These are phyloP conservation scores for Ostrea edulis DNA, from an alignment of 1,140 invertebrate genomes.

Conservation along the genomic window DNA sequence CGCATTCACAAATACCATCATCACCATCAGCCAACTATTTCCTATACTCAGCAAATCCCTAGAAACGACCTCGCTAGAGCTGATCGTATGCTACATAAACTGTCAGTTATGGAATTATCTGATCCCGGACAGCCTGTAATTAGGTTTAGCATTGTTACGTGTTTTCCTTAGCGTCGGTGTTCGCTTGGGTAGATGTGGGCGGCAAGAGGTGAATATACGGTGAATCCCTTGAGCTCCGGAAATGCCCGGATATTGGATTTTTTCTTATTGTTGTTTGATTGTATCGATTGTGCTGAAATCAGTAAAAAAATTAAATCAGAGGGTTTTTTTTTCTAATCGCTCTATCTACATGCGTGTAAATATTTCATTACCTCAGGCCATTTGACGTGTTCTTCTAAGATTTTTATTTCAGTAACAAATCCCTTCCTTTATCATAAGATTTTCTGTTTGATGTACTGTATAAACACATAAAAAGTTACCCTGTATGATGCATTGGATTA, in stretches of 20 bases:
- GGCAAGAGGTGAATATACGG: background rate
- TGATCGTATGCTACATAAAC: background rate
- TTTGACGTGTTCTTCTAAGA: background rate
- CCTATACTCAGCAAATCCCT: background rate
- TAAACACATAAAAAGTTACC: background rate
- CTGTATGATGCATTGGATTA: background rate
- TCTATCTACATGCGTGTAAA: background rate
- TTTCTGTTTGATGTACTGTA: background rate
- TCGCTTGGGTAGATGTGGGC: background rate
- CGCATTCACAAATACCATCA: background rate
- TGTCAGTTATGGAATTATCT: background rate
- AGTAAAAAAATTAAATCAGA: background rate
- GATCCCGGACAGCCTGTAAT: background rate
- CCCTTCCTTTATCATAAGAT: background rate
- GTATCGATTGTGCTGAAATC: background rate
- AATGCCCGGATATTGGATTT: constrained; percentile 7
- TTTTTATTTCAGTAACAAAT: background rate
- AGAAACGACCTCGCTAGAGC: background rate
- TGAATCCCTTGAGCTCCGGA: background rate
- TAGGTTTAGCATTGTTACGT: background rate
- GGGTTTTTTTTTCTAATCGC: background rate
- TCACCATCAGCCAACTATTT: background rate
- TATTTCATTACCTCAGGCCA: background rate
- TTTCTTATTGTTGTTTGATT: background rate
- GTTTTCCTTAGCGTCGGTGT: background rate